Evolutionary conservation across 2,797 vertebrate genomes (phyloP).

Genomic region (Telmatherina bonti): DNA sequence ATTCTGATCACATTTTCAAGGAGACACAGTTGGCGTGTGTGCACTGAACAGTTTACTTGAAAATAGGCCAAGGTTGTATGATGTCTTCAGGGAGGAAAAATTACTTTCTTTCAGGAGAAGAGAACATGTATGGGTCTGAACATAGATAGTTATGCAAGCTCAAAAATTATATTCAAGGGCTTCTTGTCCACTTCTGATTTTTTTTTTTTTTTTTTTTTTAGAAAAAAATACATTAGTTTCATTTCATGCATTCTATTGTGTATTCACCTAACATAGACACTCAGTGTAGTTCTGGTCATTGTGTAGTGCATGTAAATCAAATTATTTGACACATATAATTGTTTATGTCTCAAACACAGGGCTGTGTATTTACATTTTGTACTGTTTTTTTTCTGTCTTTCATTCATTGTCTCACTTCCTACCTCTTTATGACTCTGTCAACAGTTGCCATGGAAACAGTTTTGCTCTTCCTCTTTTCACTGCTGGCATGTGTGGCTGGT

Average conservation of each 20-base stretch:
- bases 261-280: not conserved
- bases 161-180: conserved; percentile 17
- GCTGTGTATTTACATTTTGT: conserved; percentile 2
- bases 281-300: not conserved
- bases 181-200: conserved; percentile 6
- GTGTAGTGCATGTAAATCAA: not conserved
- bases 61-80: conserved; percentile 73
- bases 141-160: conserved; percentile 37
- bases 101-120: conserved; percentile 51
- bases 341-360: conserved; percentile 1
- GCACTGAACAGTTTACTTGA: conserved; percentile 30
- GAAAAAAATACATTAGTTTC: conserved; percentile 20
- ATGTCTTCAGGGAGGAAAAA: conserved; percentile 54
- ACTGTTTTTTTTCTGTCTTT: conserved; percentile 16
- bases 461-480: conserved; percentile 89
- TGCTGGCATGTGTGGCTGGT: conserved; percentile 89
- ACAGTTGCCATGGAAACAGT: conserved; percentile 92
- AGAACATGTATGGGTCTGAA: conserved; percentile 44
- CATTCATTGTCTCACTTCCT: conserved; percentile 31
- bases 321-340: not conserved
- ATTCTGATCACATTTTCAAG: conserved; percentile 11
- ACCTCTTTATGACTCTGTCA: conserved; percentile 59
- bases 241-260: conserved; percentile 21
- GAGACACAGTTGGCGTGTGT: conserved; percentile 11
- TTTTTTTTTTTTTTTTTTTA: too few relatives aligned